Evolutionary conservation across 2,797 vertebrate genomes (phyloP).

Genomic region (Phalanger gymnotis): DNA sequence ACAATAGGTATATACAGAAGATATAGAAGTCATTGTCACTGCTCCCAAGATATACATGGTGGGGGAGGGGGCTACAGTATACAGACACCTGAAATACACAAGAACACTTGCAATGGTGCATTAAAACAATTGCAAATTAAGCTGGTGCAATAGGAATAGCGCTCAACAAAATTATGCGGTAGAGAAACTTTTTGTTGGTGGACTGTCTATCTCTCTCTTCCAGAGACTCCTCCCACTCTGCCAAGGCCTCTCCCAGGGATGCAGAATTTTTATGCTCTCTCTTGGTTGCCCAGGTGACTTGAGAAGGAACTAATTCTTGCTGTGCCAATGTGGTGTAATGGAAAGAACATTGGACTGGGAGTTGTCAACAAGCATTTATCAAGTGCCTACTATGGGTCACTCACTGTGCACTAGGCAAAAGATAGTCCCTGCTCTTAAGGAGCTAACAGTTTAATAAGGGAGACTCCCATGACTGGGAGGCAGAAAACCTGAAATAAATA

Average conservation of each 20-base stretch:
- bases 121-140: background rate
- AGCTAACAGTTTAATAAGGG: background rate
- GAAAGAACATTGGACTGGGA: no score
- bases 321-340: no score
- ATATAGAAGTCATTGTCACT: background rate
- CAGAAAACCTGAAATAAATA: background rate
- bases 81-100: background rate
- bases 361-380: no score
- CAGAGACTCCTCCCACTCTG: no score
- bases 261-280: no score
- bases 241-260: no score
- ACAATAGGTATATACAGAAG: background rate
- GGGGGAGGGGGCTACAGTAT: background rate
- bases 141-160: background rate
- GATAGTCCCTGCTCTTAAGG: background rate
- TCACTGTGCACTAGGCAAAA: background rate
- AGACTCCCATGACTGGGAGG: background rate
- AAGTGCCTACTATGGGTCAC: no score
- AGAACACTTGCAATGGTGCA: background rate
- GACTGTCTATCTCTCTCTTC: no score
- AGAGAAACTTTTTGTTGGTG: background rate
- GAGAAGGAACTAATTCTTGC: no score
- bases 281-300: no score
- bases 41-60: background rate
- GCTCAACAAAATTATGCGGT: background rate